Conservation (phyloP, 1,140 invertebrate species). For the Cardiocondyla obscurior region DNA sequence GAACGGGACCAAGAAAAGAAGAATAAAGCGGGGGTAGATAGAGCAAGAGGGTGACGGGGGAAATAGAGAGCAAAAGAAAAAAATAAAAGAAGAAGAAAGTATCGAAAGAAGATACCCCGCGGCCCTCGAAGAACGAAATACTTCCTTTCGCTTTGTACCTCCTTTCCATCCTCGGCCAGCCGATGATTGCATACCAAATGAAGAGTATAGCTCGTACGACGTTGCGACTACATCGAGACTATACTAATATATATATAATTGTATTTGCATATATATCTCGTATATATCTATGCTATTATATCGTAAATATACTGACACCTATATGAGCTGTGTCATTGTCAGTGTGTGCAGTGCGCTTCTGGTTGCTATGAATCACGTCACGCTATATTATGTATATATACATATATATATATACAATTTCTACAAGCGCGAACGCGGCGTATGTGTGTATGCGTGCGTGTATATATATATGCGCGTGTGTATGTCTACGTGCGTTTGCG, state of each 20-base stretch:
- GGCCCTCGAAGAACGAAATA: conserved; percentile 15
- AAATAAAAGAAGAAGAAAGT: conserved; percentile 13
- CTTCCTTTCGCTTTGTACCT: neutral
- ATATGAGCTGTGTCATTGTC: conserved; percentile 81
- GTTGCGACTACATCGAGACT: conserved; percentile 64
- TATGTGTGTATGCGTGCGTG: conserved; percentile 25
- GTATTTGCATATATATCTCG: conserved; percentile 54
- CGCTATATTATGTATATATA: conserved; percentile 61
- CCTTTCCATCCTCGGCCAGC: conserved; percentile 50
- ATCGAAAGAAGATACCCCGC: conserved; percentile 6
- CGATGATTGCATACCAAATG: conserved; percentile 57
- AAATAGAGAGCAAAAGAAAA: no score
- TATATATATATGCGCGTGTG: neutral
- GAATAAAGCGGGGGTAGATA: conserved; percentile 18
- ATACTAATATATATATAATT: conserved; percentile 57
- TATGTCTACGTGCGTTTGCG: conserved; percentile 21
- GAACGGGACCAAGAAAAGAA: conserved; percentile 18
- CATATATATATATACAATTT: conserved; percentile 57
- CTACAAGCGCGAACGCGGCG: conserved; percentile 48
- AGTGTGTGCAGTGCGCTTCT: conserved; percentile 83
- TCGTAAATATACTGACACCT: conserved; percentile 67
- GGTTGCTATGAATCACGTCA: conserved; percentile 74
- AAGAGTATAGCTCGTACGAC: conserved; percentile 63
- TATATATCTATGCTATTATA: conserved; percentile 58
- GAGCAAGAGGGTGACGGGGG: no score